Base-by-base conservation (phyloP, 1,140 invertebrate species). In the Trachymyrmex cornetzi region DNA sequence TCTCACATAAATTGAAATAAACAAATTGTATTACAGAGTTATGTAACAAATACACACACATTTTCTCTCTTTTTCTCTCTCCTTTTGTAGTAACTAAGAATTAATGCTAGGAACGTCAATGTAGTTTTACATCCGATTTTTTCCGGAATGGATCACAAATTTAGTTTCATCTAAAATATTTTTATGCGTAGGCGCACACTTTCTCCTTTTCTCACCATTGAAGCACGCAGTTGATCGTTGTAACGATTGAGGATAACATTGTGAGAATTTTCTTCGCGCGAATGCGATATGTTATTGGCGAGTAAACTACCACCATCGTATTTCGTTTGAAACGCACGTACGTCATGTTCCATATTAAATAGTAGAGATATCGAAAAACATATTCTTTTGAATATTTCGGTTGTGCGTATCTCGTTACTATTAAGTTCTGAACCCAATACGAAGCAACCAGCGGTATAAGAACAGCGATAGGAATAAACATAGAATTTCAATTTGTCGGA, bases 311-410 rank as follows among this genome's bases (percentile, higher is more conserved):
- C 89, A 86, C 89, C 85, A 89, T 90, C 86, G 86, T 90, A 85
- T 89, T 89, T 89, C 64, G 74, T 90, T 75, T 69, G 79, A 87
- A 89, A 85, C 80, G 89, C 89, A 90, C 88, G 89, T 90, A 90
- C 88, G 85, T 80, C 88, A 63, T 86, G 69, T 81, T 44, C 30
- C 19, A 9, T 24, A 38, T 12, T 50, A 9, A 3, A 19, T 30
- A 19, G n/a, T 2, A 34, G 11, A 30, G 63, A 80, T n/a, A 24
- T 53, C 7, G 34, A 11, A 7, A 30, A n/a, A 50, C 5, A 38
- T 53, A 22, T 38, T 16, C 12, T 14, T 30, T 14, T 12, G 19
- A 38, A 30, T 30, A 55, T 30, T 50, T 66, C 3, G 50, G 5
- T 7, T 30, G 7, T 6, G 55, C 14, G 34, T 24, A 27, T 63